These are phyloP conservation scores for Drosophila cognata DNA, from an alignment of 2,888 invertebrate species.

Conservation along the genomic window DNA sequence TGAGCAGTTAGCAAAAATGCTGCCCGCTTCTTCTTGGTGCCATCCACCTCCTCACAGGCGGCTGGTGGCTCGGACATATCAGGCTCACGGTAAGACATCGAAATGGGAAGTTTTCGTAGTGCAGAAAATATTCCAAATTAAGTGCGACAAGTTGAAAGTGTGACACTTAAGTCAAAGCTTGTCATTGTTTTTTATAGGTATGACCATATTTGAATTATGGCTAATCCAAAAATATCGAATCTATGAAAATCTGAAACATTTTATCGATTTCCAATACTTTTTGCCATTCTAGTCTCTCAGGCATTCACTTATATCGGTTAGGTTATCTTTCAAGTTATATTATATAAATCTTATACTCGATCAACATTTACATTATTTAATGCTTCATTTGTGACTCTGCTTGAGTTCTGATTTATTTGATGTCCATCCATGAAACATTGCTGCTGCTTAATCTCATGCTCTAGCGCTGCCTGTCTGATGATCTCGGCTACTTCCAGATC, in stretches of 20 bases:
- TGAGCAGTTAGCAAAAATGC: background rate
- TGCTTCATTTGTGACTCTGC: background rate
- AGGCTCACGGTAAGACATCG: constrained; percentile 2
- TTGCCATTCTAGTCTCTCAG: background rate
- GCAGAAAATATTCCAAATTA: background rate
- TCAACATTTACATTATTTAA: background rate
- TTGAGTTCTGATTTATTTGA: background rate
- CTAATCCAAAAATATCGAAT: background rate
- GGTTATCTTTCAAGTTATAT: background rate
- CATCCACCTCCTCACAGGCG: constrained; percentile 47
- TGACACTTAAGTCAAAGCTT: constrained; percentile 17
- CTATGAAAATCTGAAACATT: background rate
- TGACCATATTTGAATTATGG: background rate
- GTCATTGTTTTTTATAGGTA: background rate
- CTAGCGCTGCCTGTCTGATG: constrained; percentile 55
- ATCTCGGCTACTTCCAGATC: constrained; percentile 42
- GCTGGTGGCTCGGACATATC: constrained; percentile 27
- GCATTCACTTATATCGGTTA: background rate
- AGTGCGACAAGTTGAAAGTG: background rate
- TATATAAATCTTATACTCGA: background rate
- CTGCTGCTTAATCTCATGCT: constrained; percentile 50
- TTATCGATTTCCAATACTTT: background rate
- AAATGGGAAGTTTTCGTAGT: too few species aligned
- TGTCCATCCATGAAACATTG: constrained; percentile 20
- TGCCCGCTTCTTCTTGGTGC: background rate